phyloP scores from a whole-genome alignment of 2,888 invertebrate species.

The Frankliniella intonsa region DNA sequence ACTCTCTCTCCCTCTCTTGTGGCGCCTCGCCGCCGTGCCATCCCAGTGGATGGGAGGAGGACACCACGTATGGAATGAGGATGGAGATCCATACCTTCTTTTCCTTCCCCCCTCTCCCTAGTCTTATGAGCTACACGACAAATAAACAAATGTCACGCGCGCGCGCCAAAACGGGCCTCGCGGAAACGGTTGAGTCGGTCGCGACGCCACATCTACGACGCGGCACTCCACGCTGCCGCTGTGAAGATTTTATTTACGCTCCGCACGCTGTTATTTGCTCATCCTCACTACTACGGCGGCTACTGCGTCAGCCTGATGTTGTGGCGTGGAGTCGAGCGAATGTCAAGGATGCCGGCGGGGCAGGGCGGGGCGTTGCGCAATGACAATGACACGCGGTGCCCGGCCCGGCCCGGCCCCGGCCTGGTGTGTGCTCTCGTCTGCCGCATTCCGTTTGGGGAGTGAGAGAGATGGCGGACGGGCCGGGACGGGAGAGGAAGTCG shows the following conservation, averaged over 20 bases:
- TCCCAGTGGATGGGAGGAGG: too few species aligned
- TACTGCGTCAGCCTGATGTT: background rate
- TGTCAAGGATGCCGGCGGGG: background rate
- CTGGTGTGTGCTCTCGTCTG: background rate
- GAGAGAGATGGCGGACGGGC: background rate
- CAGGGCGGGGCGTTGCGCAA: background rate
- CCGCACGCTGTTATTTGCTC: background rate
- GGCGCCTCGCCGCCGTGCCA: background rate
- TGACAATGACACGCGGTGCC: background rate
- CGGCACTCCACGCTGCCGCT: background rate
- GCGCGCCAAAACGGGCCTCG: background rate
- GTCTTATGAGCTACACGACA: too few species aligned
- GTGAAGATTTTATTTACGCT: background rate
- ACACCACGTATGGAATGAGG: too few species aligned
- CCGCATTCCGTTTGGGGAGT: background rate
- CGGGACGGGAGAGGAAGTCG: background rate
- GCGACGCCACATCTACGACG: background rate
- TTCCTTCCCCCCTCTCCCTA: too few species aligned
- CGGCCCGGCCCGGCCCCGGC: background rate
- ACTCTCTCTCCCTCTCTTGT: background rate
- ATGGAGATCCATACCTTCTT: too few species aligned
- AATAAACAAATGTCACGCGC: too few species aligned
- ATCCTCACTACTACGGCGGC: background rate
- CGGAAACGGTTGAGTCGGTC: background rate
- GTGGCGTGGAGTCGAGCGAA: background rate